A percentile compares a stretch with the other conserved stretches of the same genome.
phyloP scores from a whole-genome alignment of 2,797 vertebrate genomes.

The Acropternis orthonyx region DNA sequence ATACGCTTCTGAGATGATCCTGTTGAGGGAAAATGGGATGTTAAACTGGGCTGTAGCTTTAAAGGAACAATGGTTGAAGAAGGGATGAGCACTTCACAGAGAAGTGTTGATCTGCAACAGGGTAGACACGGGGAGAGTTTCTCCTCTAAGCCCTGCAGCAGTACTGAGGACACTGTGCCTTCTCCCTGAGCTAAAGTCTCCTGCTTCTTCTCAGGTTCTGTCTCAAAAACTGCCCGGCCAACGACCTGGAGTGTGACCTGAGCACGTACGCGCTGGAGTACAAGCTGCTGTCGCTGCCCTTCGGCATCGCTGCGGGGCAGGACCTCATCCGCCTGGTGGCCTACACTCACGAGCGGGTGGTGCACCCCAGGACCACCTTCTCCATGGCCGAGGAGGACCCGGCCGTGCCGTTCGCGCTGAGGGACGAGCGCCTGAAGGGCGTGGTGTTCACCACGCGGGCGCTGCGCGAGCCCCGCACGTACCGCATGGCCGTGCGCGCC shows the following conservation, averaged over 20 bases:
- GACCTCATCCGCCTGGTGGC: constrained; percentile 95
- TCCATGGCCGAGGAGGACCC: constrained; percentile 83
- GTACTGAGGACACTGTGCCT: background rate
- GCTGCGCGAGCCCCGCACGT: constrained; percentile 86
- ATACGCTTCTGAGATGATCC: background rate
- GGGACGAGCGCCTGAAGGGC: constrained; percentile 93
- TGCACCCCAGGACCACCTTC: constrained; percentile 94
- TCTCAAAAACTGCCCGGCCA: constrained; percentile 90
- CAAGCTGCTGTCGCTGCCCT: constrained; percentile 94
- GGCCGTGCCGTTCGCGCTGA: constrained; percentile 86
- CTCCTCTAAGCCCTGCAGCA: background rate
- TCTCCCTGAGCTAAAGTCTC: background rate
- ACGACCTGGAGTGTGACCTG: constrained; percentile 90
- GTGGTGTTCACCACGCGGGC: constrained; percentile 89
- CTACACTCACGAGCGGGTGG: constrained; percentile 92
- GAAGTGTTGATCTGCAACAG: background rate
- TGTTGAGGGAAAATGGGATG: background rate
- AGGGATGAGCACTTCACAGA: background rate
- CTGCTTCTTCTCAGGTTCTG: constrained; percentile 84
- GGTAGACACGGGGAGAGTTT: background rate
- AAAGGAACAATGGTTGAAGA: background rate
- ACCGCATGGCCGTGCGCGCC: constrained; percentile 93
- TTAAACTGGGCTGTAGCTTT: background rate
- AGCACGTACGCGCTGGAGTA: constrained; percentile 95
- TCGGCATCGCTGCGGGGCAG: constrained; percentile 92